These are phyloP conservation scores for Dipodomys stephensi DNA, from an alignment of 2,113 vertebrate species.

Conservation along the genomic window DNA sequence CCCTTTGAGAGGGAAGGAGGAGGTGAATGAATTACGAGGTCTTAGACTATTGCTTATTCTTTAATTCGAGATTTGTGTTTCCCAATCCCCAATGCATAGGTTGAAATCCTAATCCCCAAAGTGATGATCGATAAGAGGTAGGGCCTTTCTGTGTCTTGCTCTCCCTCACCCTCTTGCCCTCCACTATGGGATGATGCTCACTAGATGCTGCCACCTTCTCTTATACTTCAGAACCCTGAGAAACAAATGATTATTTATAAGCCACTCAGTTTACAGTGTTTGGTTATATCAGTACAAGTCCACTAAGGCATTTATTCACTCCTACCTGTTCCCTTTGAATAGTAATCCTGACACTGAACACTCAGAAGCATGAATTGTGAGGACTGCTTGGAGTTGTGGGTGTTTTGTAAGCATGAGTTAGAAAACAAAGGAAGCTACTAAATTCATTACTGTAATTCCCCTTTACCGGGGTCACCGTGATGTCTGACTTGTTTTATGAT, in stretches of 20 bases:
- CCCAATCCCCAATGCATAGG: neutral
- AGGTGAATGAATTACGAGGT: neutral
- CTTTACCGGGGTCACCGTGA: neutral
- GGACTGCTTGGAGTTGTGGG: neutral
- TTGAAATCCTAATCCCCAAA: neutral
- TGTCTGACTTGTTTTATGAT: constrained; percentile 8
- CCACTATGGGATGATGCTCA: neutral
- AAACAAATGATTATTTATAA: neutral
- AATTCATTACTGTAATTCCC: neutral
- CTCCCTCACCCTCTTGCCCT: neutral
- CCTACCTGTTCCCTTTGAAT: neutral
- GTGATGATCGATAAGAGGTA: neutral
- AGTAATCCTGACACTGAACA: neutral
- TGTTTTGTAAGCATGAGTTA: neutral
- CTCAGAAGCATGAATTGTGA: neutral
- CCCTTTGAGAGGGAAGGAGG: neutral
- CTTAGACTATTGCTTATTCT: neutral
- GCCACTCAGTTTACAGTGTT: neutral
- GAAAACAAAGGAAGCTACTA: neutral
- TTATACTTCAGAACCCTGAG: neutral
- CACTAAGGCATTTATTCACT: neutral
- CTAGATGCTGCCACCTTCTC: neutral
- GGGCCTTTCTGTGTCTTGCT: neutral
- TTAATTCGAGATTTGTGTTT: neutral
- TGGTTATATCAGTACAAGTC: neutral